Evolutionary conservation across 2,888 invertebrate species (phyloP), one percentile per base, ranked within the genome.

Genomic region (Xanthorhoe designata): DNA sequence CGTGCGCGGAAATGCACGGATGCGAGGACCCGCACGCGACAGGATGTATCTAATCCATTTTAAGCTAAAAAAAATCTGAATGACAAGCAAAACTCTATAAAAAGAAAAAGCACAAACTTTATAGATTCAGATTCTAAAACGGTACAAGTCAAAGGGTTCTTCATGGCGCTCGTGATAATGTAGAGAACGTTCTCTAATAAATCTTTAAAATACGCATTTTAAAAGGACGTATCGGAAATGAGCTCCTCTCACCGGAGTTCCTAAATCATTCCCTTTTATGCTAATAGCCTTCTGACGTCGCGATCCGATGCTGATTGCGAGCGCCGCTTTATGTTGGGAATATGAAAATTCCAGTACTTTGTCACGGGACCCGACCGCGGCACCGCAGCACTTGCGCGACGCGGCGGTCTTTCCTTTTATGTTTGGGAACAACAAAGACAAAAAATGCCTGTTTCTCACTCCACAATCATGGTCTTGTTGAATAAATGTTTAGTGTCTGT

Each of bases 191-290:
- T 38, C 54, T 51, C 24, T 15, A 38, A 63, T 67, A 63, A 67
- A 60, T 55, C 59, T 47, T 59, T 67, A 63, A 62, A 59, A 55
- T 67, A 51, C 42, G 58, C 59, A 55, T 55, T 38, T 55, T 38
- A 63, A 62, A 58, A 35, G 59, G 66, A 59, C 62, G 38, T 60
- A 63, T 67, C 62, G 66, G 66, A 67, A 67, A 67, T 67, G 47
- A 63, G 51, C 59, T 55, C 53, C 50, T 55, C 61, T 32, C 55
- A 24, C 35, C 24, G 59, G 38, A 18, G 61, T n/a, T 51, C 24
- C 56, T 67, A 60, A 63, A 63, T 67, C 63, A 63, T 62, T 66
- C 42, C 59, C 56, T 59, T 61, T 65, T 61, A 57, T 65, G 61
- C 56, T 56, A 65, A 65, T 65, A 49, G 19, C 56, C 35, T 51